These are phyloP conservation scores for Holcopasites calliopsidis DNA, from an alignment of 1,140 invertebrate genomes.

Conservation along the genomic window DNA sequence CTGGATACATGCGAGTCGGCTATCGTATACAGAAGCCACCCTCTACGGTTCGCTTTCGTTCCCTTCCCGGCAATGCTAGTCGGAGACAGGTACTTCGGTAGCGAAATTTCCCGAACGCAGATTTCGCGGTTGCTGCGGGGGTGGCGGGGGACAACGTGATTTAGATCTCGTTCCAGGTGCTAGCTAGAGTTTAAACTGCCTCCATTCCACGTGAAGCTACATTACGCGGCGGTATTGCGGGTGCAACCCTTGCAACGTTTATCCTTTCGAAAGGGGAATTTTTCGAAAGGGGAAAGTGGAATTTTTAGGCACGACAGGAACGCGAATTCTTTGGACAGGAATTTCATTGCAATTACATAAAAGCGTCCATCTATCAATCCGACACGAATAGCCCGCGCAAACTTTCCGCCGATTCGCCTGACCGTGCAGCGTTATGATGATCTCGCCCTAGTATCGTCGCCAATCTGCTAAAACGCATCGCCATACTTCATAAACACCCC, in stretches of 20 bases:
- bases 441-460: conserved; percentile 50
- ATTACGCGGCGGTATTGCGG: neutral
- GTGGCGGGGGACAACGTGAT: conserved; percentile 44
- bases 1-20: conserved; percentile 46
- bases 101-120: conserved; percentile 60
- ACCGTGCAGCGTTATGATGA: conserved; percentile 56
- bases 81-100: conserved; percentile 60
- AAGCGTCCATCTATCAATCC: conserved; percentile 9
- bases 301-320: neutral
- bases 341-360: conserved; percentile 25
- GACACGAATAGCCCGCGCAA: neutral
- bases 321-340: neutral
- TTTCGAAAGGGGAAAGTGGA: too few species aligned
- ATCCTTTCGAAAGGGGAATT: neutral
- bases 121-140: conserved; percentile 40
- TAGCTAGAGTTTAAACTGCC: conserved; percentile 2
- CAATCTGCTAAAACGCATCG: conserved; percentile 72
- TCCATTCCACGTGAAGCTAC: neutral
- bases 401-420: conserved; percentile 20
- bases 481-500: conserved; percentile 70
- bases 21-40: conserved; percentile 3
- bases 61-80: conserved; percentile 23
- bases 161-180: conserved; percentile 38
- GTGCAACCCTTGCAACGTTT: neutral
- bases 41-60: conserved; percentile 4